Conservation (phyloP, 1,140 invertebrate genomes). For the Orchesella cincta region DNA sequence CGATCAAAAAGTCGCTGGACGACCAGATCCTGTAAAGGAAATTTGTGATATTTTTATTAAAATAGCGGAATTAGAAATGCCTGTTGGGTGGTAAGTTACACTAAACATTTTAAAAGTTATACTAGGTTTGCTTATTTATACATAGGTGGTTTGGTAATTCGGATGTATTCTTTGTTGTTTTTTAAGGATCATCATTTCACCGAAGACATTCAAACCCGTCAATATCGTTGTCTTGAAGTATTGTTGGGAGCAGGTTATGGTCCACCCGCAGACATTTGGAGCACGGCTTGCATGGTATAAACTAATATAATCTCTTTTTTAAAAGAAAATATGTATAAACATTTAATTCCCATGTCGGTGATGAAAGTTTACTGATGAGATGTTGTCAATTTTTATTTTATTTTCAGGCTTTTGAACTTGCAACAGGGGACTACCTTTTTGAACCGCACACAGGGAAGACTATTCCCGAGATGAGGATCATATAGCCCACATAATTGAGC, state of each 20-base stretch:
- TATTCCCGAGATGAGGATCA: conserved; percentile 75
- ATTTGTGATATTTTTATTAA: conserved; percentile 64
- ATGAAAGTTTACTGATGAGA: too few species aligned
- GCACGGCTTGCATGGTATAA: conserved; percentile 78
- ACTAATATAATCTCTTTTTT: too few species aligned
- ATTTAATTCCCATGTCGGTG: too few species aligned
- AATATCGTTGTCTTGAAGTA: conserved; percentile 74
- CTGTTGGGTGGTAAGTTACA: conserved; percentile 74
- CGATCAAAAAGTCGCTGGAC: conserved; percentile 53
- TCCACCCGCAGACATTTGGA: conserved; percentile 75
- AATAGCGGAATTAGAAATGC: conserved; percentile 80
- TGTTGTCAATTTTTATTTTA: conserved; percentile 39
- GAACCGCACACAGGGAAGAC: conserved; percentile 71
- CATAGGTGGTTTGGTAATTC: too few species aligned
- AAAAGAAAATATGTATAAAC: too few species aligned
- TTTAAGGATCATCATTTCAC: conserved; percentile 72
- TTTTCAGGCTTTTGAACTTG: conserved; percentile 76
- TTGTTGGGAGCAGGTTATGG: conserved; percentile 72
- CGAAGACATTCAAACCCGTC: conserved; percentile 76
- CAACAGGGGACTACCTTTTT: conserved; percentile 76
- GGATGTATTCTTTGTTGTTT: too few species aligned
- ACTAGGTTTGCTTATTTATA: too few species aligned
- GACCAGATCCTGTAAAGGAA: conserved; percentile 60
- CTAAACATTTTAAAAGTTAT: too few species aligned
- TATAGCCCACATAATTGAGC: conserved; percentile 74